Conservation (phyloP, 2,888 invertebrate genomes). For the Diadegma fenestrale region DNA sequence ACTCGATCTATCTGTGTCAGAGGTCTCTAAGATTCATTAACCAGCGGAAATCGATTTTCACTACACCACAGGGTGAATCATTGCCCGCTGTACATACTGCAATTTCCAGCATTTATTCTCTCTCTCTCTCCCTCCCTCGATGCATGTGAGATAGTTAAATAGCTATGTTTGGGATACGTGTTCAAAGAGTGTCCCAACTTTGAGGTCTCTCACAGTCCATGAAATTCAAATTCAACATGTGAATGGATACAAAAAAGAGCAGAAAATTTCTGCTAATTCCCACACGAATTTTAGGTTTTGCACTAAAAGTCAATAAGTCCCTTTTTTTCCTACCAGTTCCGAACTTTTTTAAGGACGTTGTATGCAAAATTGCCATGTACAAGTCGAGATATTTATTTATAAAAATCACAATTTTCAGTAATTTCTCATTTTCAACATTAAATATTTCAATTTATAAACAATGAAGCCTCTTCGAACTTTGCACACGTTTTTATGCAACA, state of each 20-base stretch:
- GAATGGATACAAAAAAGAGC: not conserved
- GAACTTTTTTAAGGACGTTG: too few species aligned
- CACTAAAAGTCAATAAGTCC: too few species aligned
- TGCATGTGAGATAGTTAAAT: constrained; percentile 1
- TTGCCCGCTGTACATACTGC: constrained; percentile 15
- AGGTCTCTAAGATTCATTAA: constrained; percentile 43
- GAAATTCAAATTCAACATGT: not conserved
- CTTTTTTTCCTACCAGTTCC: too few species aligned
- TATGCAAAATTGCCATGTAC: too few species aligned
- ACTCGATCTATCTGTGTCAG: constrained; percentile 43
- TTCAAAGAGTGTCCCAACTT: not conserved
- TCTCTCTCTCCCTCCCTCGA: not conserved
- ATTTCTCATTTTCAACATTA: too few species aligned
- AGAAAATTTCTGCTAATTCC: not conserved
- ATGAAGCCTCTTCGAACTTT: too few species aligned
- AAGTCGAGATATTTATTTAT: too few species aligned
- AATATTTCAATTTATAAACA: too few species aligned
- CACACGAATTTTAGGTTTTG: not conserved
- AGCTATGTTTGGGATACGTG: not conserved
- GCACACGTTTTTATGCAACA: too few species aligned
- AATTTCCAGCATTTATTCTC: constrained; percentile 28
- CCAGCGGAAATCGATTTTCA: constrained; percentile 33
- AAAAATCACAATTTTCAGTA: too few species aligned
- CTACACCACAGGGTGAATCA: constrained; percentile 30
- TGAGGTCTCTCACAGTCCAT: not conserved